These are phyloP conservation scores for Pionites leucogaster DNA, from an alignment of 2,113 vertebrate species.

Conservation along the genomic window DNA sequence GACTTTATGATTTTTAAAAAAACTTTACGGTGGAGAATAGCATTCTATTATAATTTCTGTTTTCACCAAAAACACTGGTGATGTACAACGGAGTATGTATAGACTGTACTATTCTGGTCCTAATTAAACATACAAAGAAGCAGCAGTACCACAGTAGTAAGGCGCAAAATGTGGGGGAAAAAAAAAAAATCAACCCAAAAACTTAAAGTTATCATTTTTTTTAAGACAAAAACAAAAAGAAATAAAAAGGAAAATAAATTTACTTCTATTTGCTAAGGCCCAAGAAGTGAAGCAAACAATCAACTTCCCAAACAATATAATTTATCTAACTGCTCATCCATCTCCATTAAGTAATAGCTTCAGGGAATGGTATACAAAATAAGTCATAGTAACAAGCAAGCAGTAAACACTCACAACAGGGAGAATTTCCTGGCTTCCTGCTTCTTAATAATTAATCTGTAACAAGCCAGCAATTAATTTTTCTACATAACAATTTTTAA, in stretches of 20 bases:
- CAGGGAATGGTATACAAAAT: background rate
- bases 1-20: background rate
- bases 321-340: background rate
- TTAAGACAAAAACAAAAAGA: background rate
- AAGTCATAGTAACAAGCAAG: background rate
- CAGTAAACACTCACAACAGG: background rate
- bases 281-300: background rate
- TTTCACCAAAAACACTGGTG: background rate
- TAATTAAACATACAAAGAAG: background rate
- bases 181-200: accelerated
- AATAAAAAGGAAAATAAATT: background rate
- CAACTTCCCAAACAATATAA: background rate
- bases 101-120: background rate
- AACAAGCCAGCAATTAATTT: background rate
- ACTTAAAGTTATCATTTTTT: background rate
- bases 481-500: background rate
- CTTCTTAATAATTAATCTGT: background rate
- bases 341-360: background rate
- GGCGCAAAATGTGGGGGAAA: background rate
- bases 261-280: background rate
- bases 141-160: background rate
- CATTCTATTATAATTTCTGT: background rate
- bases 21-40: background rate
- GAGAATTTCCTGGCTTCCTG: background rate
- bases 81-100: background rate